Evolutionary conservation across 2,797 vertebrate species (phyloP).

Genomic region (Tamandua tetradactyla): DNA sequence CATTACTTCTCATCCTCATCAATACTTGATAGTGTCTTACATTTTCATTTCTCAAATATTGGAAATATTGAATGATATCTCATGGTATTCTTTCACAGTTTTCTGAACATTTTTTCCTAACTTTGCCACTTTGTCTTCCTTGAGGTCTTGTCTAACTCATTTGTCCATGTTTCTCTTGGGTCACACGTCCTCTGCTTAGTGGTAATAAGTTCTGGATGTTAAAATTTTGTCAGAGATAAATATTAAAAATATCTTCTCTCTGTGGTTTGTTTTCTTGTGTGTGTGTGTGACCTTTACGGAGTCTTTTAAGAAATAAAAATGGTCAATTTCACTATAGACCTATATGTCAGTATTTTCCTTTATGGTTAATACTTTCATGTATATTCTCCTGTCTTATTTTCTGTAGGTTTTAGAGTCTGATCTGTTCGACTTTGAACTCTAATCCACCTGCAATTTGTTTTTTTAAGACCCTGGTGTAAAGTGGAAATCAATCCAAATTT

Average conservation of each 20-base stretch:
- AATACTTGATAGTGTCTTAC: background rate
- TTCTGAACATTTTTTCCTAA: background rate
- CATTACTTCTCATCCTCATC: background rate
- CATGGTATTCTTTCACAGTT: background rate
- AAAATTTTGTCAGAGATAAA: background rate
- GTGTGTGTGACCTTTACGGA: background rate
- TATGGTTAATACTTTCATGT: background rate
- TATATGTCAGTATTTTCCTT: background rate
- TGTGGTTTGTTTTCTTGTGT: background rate
- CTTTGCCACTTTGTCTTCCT: background rate
- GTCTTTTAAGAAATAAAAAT: background rate
- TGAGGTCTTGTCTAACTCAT: background rate
- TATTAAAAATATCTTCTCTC: background rate
- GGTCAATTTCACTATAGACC: background rate
- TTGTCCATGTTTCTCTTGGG: background rate
- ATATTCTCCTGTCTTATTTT: background rate
- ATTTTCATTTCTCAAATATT: background rate
- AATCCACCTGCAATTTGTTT: slow-evolving; percentile 12
- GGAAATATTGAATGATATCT: background rate
- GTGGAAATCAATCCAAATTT: background rate
- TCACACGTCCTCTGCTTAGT: background rate
- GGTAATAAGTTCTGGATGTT: background rate
- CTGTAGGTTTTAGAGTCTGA: background rate
- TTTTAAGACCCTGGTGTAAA: background rate
- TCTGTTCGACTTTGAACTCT: too few species aligned